Base-by-base conservation (phyloP, 2,888 invertebrate genomes). In the Notodonta dromedarius region DNA sequence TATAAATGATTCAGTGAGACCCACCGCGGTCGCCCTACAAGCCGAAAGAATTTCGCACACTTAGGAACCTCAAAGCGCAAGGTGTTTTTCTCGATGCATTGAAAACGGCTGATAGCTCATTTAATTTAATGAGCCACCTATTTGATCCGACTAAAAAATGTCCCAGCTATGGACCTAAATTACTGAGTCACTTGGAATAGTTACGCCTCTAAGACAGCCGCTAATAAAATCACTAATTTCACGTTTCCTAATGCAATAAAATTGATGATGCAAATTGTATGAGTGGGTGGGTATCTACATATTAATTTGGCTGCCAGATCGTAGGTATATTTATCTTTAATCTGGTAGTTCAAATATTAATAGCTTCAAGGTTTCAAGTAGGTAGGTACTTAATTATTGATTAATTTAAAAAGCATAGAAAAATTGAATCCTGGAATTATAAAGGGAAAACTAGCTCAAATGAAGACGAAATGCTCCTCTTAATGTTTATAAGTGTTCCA, bases 1-100 rank as follows among this genome's bases (percentile, higher is more conserved):
- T 79, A 90, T 93, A 91, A 93, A 93, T 93, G 89, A 93, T 93
- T 88, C 91, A 93, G 91, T 83, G 91, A 86, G 90, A 89, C 88
- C 81, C 88, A 78, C 89, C 87, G 72, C 80, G 74, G 74, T 79
- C 75, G 86, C 88, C 84, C 88, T 87, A 91, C 91, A 91, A 84
- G 88, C 84, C 85, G 81, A 89, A 84, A 79, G 93, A 88, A 93
- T 93, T 88, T 88, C 84, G 82, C 88, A 85, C 89, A 88, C 86
- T 87, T 88, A 85, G 80, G 79, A 77, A 82, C 76, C 80, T 85
- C 84, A 86, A 88, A 89, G 86, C 80, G 81, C 79, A 79, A 83
- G 82, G 69, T 61, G 80, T 91, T 90, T 92, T 91, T 90, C 84
- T 83, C 63, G 64, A 61, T 66, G 77, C 84, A 82, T 85, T 86